Evolutionary conservation across 2,888 invertebrate genomes (phyloP).

Genomic region (Ceramica pisi): DNA sequence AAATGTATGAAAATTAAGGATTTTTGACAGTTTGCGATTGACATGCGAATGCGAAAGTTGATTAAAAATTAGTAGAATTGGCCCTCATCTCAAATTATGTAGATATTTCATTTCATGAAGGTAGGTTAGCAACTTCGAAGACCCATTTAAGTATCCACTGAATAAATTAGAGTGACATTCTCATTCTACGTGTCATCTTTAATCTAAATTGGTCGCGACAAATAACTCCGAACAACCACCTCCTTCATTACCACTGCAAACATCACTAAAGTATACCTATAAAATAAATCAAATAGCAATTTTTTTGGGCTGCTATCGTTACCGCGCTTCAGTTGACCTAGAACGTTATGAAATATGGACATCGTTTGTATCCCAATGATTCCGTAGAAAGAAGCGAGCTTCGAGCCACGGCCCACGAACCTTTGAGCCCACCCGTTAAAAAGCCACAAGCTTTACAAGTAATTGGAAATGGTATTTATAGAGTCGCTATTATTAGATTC

Average conservation of each 20-base stretch:
- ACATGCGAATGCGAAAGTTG: no score
- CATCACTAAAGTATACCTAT: slow-evolving; percentile 50
- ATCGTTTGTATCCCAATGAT: slow-evolving; percentile 63
- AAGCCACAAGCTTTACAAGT: slow-evolving; percentile 43
- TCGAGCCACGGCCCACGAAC: not conserved
- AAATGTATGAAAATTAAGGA: no score
- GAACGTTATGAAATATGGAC: slow-evolving; percentile 69
- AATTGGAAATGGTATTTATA: slow-evolving; percentile 60
- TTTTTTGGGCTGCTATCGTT: slow-evolving; percentile 67
- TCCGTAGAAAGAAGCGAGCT: slow-evolving; percentile 57
- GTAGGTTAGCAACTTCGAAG: not conserved
- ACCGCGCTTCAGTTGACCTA: slow-evolving; percentile 68
- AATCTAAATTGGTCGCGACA: slow-evolving; percentile 6
- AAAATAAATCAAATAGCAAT: slow-evolving; percentile 70
- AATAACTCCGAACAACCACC: slow-evolving; percentile 17
- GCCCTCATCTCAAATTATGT: no score
- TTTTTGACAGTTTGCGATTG: no score
- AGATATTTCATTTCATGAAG: not conserved
- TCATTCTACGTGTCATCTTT: not conserved
- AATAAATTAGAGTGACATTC: not conserved
- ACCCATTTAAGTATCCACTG: not conserved
- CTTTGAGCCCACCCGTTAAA: slow-evolving; percentile 48
- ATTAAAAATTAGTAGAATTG: no score
- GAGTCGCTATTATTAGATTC: slow-evolving; percentile 39
- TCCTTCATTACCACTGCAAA: slow-evolving; percentile 31